Conservation (phyloP, 2,797 vertebrate species). For the Typhlichthys eigenmanni region DNA sequence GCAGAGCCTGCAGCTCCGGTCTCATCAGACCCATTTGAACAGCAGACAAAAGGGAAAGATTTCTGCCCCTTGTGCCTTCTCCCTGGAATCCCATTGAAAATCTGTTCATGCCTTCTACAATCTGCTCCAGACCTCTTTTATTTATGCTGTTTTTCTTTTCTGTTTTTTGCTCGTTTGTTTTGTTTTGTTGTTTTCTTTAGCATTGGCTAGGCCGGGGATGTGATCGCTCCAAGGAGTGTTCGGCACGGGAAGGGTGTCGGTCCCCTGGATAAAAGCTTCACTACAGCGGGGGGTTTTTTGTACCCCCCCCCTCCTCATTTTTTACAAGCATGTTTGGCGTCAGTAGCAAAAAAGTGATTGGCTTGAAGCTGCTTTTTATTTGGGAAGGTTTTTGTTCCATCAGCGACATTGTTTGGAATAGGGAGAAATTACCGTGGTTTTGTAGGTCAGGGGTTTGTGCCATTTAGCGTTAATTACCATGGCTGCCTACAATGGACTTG, state of each 20-base stretch:
- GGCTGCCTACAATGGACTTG: slow-evolving; percentile 17
- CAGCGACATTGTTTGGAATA: slow-evolving; percentile 15
- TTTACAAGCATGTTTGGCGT: slow-evolving; percentile 45
- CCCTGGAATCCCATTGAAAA: slow-evolving; percentile 72
- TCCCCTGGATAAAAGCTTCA: slow-evolving; percentile 57
- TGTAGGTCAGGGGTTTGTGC: slow-evolving; percentile 37
- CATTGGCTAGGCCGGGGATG: slow-evolving; percentile 53
- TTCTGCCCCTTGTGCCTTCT: slow-evolving; percentile 69
- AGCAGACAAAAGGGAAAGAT: slow-evolving; percentile 77
- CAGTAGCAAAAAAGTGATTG: slow-evolving; percentile 53
- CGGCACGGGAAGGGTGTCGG: slow-evolving; percentile 56
- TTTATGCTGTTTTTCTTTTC: slow-evolving; percentile 51
- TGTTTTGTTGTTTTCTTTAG: slow-evolving; percentile 10
- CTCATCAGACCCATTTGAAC: slow-evolving; percentile 78
- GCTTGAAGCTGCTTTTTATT: slow-evolving; percentile 57
- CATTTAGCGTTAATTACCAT: slow-evolving; percentile 10
- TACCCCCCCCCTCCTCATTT: background rate
- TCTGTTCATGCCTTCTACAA: slow-evolving; percentile 65
- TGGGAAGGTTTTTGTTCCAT: slow-evolving; percentile 23
- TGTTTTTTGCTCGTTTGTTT: background rate
- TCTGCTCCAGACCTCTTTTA: slow-evolving; percentile 68
- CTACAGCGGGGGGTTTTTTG: slow-evolving; percentile 8
- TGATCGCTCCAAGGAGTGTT: slow-evolving; percentile 62
- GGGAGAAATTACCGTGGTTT: slow-evolving; percentile 9
- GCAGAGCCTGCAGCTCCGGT: slow-evolving; percentile 67